Conservation (phyloP, 2,113 vertebrate species). For the Orycteropus afer region DNA sequence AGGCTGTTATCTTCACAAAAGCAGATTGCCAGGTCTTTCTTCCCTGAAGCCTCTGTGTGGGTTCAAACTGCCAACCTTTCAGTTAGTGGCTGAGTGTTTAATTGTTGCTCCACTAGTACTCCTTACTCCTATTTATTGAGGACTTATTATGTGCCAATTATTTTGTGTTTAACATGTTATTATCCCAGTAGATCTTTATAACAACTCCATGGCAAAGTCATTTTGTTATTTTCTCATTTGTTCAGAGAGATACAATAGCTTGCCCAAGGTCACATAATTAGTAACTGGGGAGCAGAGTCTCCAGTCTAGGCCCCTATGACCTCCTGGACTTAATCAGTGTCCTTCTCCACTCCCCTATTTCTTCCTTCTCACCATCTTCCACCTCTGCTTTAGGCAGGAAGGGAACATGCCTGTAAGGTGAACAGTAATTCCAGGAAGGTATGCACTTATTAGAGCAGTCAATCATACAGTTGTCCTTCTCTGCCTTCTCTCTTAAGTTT, state of each 20-base stretch:
- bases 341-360: accelerated
- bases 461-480: neutral
- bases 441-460: too few relatives aligned
- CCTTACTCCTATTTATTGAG: neutral
- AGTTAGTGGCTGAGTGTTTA: neutral
- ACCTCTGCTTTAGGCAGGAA: neutral
- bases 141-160: neutral
- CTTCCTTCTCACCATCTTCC: neutral
- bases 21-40: neutral
- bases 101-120: neutral
- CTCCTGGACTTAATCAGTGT: neutral
- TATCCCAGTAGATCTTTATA: neutral
- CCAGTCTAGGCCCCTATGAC: neutral
- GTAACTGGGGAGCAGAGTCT: neutral
- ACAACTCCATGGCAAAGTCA: neutral
- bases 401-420: neutral
- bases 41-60: neutral
- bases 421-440: too few relatives aligned
- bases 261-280: neutral
- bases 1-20: neutral
- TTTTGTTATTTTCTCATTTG: neutral
- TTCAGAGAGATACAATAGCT: neutral
- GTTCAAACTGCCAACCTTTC: neutral
- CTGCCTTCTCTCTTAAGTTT: neutral
- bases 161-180: neutral